These are phyloP conservation scores for Platanista minor DNA, from an alignment of 2,113 vertebrate genomes.

Conservation along the genomic window DNA sequence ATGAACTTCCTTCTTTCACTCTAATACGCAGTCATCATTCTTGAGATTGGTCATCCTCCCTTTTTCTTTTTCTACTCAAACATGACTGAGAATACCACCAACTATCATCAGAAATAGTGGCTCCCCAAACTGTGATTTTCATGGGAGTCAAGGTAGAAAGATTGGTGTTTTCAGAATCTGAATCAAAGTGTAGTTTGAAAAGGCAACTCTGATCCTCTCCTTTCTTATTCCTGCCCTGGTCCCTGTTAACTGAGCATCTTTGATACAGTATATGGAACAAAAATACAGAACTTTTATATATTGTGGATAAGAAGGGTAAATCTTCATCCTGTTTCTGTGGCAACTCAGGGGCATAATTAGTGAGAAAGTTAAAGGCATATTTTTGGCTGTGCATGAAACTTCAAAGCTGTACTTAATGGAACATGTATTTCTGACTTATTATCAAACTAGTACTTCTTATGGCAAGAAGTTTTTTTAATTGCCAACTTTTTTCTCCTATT, in stretches of 20 bases:
- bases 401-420: neutral
- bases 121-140: neutral
- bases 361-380: neutral
- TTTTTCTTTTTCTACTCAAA: neutral
- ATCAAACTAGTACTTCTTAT: neutral
- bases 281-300: neutral
- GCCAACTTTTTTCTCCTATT: neutral
- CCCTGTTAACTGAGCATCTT: neutral
- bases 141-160: accelerated
- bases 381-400: neutral
- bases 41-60: neutral
- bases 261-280: neutral
- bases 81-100: neutral
- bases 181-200: neutral
- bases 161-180: neutral
- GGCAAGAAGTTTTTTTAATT: neutral
- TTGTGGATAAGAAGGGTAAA: neutral
- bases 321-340: neutral
- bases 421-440: neutral
- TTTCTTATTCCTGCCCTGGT: neutral
- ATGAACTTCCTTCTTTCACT: neutral
- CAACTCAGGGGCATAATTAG: neutral
- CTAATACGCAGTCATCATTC: neutral
- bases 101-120: neutral
- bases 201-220: neutral